Base-by-base conservation (phyloP, 1,140 invertebrate species). In the Agraylea sexmaculata region DNA sequence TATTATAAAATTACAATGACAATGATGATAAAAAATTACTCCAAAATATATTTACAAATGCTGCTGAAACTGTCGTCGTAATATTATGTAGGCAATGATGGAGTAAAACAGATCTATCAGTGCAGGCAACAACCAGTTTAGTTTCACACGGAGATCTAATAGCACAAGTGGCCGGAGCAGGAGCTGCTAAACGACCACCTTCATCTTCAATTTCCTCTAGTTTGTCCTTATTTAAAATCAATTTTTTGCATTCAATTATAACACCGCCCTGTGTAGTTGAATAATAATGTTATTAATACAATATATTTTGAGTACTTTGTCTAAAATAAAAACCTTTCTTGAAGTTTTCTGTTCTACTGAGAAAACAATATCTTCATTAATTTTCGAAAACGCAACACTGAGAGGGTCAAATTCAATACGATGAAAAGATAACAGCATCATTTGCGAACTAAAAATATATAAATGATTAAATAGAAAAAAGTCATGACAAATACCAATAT, bases 171-270 rank as follows among this genome's bases (percentile, higher is more conserved):
- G 53, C 62, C 1, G 58, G 58, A 3, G 59, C 56, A 0, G 59
- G 51, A 7, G 64, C 41, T 0, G 53, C 52, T 7, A 54, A 57
- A 4, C 54, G 52, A 0, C 54, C 53, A 3, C 39, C 41, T 18
- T 43, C 52, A 11, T 51, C 58, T 5, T n/a, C n/a, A n/a, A n/a
- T n/a, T n/a, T 48, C 39, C 21, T 40, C 21, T 13, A 37, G 20
- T 12, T 52, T 53, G 7, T 54, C 53, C 0, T 29, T 29, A 30
- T 42, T 47, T 1, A 52, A 51, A 17, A 60, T 40, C 38, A 60
- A 60, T 4, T 56, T 55, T 7, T 52, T 25, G 58, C 62, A 67
- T 17, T 56, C 51, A 36, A 67, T 27, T 23, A 46, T 60, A 2
- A 64, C 56, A 4, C 60, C 60, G 27, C 55, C 60, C 62, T 66